A percentile compares a stretch with the other conserved stretches of the same genome.
These are phyloP conservation scores for Caenorhabditis imperialis DNA, from an alignment of 2,888 invertebrate species.

Conservation along the genomic window DNA sequence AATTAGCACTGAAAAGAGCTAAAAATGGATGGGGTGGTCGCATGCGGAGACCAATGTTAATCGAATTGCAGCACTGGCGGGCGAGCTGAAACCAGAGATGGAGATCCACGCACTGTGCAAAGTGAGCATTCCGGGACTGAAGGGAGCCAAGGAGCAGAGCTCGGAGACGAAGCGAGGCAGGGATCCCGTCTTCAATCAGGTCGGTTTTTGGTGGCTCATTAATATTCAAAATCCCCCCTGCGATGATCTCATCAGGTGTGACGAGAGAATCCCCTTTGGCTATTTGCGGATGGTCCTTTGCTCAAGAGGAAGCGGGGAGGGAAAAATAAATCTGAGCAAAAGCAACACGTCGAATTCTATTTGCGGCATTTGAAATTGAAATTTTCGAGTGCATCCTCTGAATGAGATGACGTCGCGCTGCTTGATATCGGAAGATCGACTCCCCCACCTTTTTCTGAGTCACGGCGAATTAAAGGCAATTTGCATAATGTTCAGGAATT, in stretches of 20 bases:
- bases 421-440: constrained; percentile 8
- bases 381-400: constrained; percentile 48
- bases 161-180: constrained; percentile 78
- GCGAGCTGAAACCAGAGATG: constrained; percentile 77
- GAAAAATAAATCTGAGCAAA: constrained; percentile 23
- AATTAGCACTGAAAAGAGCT: neutral
- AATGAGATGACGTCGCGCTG: constrained; percentile 24
- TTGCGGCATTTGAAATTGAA: constrained; percentile 28
- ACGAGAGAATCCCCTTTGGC: neutral
- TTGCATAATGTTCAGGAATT: constrained; percentile 78
- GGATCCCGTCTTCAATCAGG: constrained; percentile 79
- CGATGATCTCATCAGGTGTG: neutral
- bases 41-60: constrained; percentile 1
- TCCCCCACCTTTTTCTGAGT: constrained; percentile 3
- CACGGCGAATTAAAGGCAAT: constrained; percentile 35
- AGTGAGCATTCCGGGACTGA: constrained; percentile 79
- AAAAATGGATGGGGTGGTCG: constrained; percentile 3
- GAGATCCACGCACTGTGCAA: constrained; percentile 79
- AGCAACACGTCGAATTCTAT: constrained; percentile 11
- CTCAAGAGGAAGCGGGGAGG: constrained; percentile 18
- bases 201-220: too few species aligned
- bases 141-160: constrained; percentile 79
- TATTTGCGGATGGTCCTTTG: constrained; percentile 4
- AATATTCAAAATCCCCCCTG: neutral
- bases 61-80: constrained; percentile 75